phyloP scores from a whole-genome alignment of 2,888 invertebrate species.

The Parnassius smintheus region DNA sequence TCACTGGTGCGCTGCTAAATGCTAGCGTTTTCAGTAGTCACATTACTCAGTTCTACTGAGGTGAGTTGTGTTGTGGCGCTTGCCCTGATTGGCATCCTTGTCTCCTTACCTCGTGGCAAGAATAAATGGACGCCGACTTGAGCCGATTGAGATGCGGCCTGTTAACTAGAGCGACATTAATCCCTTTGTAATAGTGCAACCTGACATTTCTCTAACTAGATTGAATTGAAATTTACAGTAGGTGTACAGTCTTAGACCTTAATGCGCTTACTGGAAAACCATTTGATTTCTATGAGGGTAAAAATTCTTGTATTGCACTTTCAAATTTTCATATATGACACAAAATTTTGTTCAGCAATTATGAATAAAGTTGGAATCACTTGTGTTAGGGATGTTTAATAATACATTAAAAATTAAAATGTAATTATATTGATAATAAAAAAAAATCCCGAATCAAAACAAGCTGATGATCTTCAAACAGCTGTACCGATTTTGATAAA shows the following conservation, averaged over 20 bases:
- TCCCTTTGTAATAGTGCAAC: slow-evolving; percentile 19
- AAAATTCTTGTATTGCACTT: slow-evolving; percentile 61
- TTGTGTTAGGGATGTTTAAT: neutral
- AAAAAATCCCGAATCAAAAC: too few species aligned
- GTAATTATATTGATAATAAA: too few species aligned
- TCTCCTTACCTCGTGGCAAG: slow-evolving; percentile 5
- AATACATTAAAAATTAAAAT: neutral
- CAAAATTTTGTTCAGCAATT: neutral
- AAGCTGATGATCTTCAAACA: too few species aligned
- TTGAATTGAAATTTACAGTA: slow-evolving; percentile 47
- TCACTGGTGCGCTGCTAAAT: slow-evolving; percentile 27
- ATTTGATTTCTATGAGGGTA: slow-evolving; percentile 37
- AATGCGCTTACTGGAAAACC: slow-evolving; percentile 49
- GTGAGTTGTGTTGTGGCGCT: slow-evolving; percentile 14
- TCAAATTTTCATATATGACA: slow-evolving; percentile 38
- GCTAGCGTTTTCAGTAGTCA: slow-evolving; percentile 27
- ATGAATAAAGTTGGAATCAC: too few species aligned
- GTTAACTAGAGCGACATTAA: slow-evolving; percentile 10
- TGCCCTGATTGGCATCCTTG: slow-evolving; percentile 32
- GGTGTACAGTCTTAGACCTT: slow-evolving; percentile 48
- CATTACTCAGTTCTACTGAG: slow-evolving; percentile 15
- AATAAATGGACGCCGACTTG: slow-evolving; percentile 31
- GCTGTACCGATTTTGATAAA: too few species aligned
- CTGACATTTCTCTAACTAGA: slow-evolving; percentile 42
- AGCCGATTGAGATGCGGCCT: slow-evolving; percentile 15